A percentile compares a stretch with the other conserved stretches of the same genome.
phyloP scores from a whole-genome alignment of 2,888 invertebrate species.

The Apamea sordens region DNA sequence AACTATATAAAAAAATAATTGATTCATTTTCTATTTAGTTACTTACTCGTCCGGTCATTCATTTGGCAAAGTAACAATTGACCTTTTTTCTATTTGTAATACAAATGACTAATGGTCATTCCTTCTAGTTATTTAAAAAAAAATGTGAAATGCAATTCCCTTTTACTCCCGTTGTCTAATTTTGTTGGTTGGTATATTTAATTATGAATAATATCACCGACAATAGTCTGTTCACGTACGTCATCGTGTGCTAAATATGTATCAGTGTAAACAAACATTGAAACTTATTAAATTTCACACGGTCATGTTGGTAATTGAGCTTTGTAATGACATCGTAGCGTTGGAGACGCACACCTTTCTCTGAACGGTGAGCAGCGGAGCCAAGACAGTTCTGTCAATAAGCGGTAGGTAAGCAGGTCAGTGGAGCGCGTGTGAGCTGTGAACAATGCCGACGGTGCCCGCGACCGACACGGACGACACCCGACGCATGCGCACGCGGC shows the following conservation, averaged over 20 bases:
- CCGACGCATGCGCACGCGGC: slow-evolving; percentile 74
- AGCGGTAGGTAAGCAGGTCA: slow-evolving; percentile 87
- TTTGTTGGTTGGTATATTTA: slow-evolving; percentile 8
- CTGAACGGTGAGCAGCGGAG: slow-evolving; percentile 79
- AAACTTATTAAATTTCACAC: slow-evolving; percentile 57
- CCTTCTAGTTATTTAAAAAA: background rate
- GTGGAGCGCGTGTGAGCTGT: slow-evolving; percentile 81
- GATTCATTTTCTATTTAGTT: slow-evolving; percentile 46
- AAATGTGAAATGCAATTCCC: slow-evolving; percentile 11
- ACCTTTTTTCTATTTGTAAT: slow-evolving; percentile 49
- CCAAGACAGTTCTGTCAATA: slow-evolving; percentile 89
- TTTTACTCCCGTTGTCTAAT: background rate
- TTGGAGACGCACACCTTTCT: slow-evolving; percentile 74
- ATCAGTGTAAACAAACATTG: slow-evolving; percentile 61
- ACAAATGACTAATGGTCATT: slow-evolving; percentile 46
- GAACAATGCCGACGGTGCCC: slow-evolving; percentile 79
- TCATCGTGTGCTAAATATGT: slow-evolving; percentile 55
- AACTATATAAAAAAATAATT: slow-evolving; percentile 3
- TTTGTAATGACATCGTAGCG: slow-evolving; percentile 61
- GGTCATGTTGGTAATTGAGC: slow-evolving; percentile 44
- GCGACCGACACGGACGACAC: slow-evolving; percentile 69
- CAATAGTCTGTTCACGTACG: slow-evolving; percentile 45
- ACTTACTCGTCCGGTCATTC: slow-evolving; percentile 34
- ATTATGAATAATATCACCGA: slow-evolving; percentile 47
- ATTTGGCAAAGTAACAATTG: slow-evolving; percentile 58